Evolutionary conservation across 2,888 invertebrate species (phyloP).

Genomic region (Callyntrura guangdongensis): DNA sequence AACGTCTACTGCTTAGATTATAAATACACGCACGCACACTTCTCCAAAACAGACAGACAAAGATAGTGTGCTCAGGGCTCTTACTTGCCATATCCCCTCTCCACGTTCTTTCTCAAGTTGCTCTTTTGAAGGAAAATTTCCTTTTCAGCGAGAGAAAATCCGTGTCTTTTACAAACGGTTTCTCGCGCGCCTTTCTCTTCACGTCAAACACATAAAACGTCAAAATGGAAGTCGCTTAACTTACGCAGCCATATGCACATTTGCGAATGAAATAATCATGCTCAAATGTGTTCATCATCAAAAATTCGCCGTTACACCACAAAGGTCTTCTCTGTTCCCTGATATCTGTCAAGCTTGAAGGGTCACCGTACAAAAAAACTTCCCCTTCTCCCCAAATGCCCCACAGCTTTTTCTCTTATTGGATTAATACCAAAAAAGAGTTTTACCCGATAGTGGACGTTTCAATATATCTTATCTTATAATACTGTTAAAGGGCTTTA

Average conservation of each 20-base stretch:
- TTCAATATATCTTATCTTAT: no score
- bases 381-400: neutral
- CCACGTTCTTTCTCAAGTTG: conserved; percentile 59
- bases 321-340: neutral
- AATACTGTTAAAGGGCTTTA: neutral
- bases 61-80: conserved; percentile 65
- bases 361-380: conserved; percentile 32
- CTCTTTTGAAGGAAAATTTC: conserved; percentile 71
- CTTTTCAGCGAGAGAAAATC: conserved; percentile 78
- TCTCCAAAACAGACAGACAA: conserved; percentile 1
- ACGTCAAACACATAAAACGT: conserved; percentile 39
- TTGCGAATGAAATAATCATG: conserved; percentile 32
- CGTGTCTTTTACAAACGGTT: conserved; percentile 76
- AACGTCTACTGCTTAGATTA: neutral
- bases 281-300: conserved; percentile 27
- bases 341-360: conserved; percentile 54
- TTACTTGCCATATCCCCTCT: neutral
- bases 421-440: no score
- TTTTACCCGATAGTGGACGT: neutral
- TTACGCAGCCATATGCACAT: neutral
- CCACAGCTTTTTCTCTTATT: neutral
- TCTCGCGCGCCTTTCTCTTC: conserved; percentile 64
- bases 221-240: conserved; percentile 11
- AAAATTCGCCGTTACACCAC: neutral
- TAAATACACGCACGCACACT: neutral